phyloP scores from a whole-genome alignment of 92 coral and sea anemone species.

The Siderastrea siderea region DNA sequence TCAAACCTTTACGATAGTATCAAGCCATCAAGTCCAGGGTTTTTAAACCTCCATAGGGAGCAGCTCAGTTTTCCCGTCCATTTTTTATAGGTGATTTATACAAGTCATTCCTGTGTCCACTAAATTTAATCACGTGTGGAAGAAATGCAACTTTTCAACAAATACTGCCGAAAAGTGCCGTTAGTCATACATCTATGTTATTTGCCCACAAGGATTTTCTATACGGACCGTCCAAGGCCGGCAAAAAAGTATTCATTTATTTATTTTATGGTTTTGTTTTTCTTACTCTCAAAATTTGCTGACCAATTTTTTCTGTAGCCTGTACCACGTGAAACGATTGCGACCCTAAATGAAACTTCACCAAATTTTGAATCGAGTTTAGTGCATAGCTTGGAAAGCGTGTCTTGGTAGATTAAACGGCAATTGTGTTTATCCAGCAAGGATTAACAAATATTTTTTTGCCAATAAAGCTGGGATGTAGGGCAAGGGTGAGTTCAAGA shows the following conservation, averaged over 20 bases:
- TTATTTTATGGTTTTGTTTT: not conserved
- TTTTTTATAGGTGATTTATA: not conserved
- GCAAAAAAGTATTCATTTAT: not conserved
- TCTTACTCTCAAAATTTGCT: not conserved
- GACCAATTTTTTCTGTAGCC: not conserved
- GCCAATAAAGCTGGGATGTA: not conserved
- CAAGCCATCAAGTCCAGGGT: slow-evolving; percentile 1
- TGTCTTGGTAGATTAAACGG: too few relatives aligned
- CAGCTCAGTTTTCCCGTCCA: slow-evolving; percentile 15
- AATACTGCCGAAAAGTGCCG: not conserved
- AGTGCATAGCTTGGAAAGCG: not conserved
- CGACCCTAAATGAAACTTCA: slow-evolving; percentile 9
- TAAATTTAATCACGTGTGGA: not conserved
- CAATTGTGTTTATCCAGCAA: not conserved
- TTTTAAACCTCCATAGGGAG: not conserved
- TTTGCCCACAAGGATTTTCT: not conserved
- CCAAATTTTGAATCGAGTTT: not conserved
- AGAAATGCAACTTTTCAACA: not conserved
- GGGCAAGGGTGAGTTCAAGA: not conserved
- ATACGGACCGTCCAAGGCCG: slow-evolving; percentile 4
- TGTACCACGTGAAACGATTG: slow-evolving; percentile 2
- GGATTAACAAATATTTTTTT: too few relatives aligned
- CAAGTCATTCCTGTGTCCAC: slow-evolving; percentile 4
- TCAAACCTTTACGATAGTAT: slow-evolving; percentile 28
- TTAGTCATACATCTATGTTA: not conserved